These are phyloP conservation scores for Cebus imitator DNA, from an alignment of 2,113 vertebrate genomes.

Conservation along the genomic window DNA sequence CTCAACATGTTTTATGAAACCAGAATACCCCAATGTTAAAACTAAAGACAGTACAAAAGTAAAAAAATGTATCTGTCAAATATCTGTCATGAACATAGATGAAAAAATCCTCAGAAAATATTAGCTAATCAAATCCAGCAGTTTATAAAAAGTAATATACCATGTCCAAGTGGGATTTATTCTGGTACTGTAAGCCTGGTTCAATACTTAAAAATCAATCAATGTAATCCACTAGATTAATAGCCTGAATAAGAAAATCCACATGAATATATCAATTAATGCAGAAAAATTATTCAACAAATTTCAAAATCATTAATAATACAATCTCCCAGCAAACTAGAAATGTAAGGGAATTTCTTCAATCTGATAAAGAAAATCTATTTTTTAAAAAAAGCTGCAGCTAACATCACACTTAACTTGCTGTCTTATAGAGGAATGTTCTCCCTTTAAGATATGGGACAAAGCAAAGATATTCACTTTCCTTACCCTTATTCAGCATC, in stretches of 20 bases:
- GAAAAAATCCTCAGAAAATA: not conserved
- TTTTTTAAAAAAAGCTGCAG: not conserved
- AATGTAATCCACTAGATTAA: not conserved
- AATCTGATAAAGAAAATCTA: not conserved
- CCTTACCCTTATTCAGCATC: not conserved
- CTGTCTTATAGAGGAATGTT: not conserved
- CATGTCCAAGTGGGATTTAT: not conserved
- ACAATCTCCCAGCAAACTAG: not conserved
- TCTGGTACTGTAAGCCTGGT: not conserved
- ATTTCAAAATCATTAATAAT: not conserved
- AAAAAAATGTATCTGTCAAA: not conserved
- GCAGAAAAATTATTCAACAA: not conserved
- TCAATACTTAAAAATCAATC: not conserved
- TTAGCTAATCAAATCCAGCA: not conserved
- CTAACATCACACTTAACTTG: not conserved
- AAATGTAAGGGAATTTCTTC: not conserved
- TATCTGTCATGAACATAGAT: not conserved
- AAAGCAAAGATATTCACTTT: not conserved
- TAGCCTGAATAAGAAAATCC: not conserved
- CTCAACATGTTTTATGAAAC: not conserved
- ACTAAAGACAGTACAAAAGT: not conserved
- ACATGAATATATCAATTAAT: not conserved
- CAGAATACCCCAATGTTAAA: not conserved
- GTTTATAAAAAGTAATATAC: not conserved
- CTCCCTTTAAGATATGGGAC: not conserved